Conservation (phyloP, 2,888 invertebrate genomes). For the Heliothis peltigera region DNA sequence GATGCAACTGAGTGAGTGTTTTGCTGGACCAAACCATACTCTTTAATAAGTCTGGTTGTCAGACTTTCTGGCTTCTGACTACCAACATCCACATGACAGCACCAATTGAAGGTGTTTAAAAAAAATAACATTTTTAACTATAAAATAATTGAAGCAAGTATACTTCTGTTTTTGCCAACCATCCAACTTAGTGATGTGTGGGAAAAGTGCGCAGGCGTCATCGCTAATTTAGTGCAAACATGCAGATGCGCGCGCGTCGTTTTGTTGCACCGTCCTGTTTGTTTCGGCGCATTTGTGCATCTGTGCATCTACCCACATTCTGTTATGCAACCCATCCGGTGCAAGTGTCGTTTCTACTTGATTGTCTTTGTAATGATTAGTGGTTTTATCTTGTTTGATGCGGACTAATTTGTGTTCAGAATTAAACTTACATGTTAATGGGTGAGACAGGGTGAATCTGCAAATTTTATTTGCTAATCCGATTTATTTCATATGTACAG, state of each 20-base stretch:
- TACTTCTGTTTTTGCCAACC: constrained; percentile 63
- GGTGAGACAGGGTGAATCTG: too few species aligned
- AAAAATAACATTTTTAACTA: too few species aligned
- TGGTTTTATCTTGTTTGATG: constrained; percentile 3
- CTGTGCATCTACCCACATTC: constrained; percentile 45
- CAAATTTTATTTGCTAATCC: background rate
- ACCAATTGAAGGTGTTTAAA: too few species aligned
- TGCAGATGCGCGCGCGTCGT: constrained; percentile 75
- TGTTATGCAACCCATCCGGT: constrained; percentile 58
- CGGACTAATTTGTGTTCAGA: background rate
- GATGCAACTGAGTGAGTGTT: too few species aligned
- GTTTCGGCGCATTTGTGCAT: constrained; percentile 42
- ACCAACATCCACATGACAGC: too few species aligned
- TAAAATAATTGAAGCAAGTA: background rate
- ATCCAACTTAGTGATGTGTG: constrained; percentile 76
- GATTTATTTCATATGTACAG: background rate
- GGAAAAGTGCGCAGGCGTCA: constrained; percentile 82
- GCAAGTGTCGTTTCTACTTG: constrained; percentile 42
- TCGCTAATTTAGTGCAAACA: constrained; percentile 85
- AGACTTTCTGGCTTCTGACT: too few species aligned
- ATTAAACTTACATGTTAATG: too few species aligned
- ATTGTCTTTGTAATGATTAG: constrained; percentile 34
- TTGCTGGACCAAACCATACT: too few species aligned
- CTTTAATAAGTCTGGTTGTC: too few species aligned
- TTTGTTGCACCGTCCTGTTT: constrained; percentile 67